phyloP scores from a whole-genome alignment of 2,888 invertebrate species.

The Marasmarcha lunaedactyla region DNA sequence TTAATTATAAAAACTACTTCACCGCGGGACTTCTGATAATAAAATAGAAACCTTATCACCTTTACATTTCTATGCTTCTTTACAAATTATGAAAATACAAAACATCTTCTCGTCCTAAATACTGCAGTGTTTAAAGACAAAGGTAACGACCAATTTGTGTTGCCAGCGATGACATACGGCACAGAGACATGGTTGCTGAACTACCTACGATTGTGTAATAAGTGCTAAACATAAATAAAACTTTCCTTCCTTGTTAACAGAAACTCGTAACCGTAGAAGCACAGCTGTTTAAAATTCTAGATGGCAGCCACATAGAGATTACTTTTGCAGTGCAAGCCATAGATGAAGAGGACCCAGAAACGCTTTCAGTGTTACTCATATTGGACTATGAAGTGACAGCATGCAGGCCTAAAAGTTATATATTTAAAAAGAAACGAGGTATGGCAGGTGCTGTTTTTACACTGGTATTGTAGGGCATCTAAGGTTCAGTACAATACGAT shows the following conservation, averaged over 20 bases:
- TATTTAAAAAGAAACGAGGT: conserved; percentile 38
- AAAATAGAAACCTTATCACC: too few species aligned
- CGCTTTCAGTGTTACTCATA: conserved; percentile 27
- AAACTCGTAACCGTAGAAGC: conserved; percentile 35
- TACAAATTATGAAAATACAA: too few species aligned
- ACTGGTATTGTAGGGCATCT: background rate
- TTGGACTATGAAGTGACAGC: conserved; percentile 46
- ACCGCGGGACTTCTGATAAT: too few species aligned
- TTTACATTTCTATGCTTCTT: too few species aligned
- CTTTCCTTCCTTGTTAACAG: conserved; percentile 19
- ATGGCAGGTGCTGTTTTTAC: conserved; percentile 11
- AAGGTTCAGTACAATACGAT: background rate
- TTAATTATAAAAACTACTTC: too few species aligned
- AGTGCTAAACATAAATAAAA: too few species aligned
- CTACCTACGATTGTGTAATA: too few species aligned
- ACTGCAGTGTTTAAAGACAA: too few species aligned
- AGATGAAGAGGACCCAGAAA: conserved; percentile 28
- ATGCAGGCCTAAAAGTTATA: conserved; percentile 38
- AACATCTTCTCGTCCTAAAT: too few species aligned
- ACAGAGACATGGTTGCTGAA: too few species aligned
- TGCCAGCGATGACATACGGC: too few species aligned
- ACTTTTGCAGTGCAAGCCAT: conserved; percentile 28
- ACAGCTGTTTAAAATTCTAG: conserved; percentile 37
- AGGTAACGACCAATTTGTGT: too few species aligned
- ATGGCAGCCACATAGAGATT: conserved; percentile 45